Evolutionary conservation across 2,888 invertebrate genomes (phyloP).

Genomic region (Monopis laevigella): DNA sequence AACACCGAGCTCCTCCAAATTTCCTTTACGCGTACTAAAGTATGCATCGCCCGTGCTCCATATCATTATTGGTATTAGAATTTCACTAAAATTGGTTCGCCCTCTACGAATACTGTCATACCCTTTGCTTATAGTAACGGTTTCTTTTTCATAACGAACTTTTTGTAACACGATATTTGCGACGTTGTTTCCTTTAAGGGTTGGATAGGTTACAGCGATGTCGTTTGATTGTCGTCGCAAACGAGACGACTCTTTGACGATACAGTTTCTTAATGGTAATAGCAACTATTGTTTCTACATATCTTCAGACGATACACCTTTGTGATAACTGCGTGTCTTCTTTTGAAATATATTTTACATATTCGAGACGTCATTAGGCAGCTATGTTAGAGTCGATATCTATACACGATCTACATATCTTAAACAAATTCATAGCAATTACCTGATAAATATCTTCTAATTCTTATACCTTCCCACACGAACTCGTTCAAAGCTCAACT

Average conservation of each 20-base stretch:
- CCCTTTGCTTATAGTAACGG: slow-evolving; percentile 63
- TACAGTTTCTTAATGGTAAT: slow-evolving; percentile 37
- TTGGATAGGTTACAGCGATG: slow-evolving; percentile 44
- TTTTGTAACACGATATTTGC: slow-evolving; percentile 61
- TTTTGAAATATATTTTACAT: too few relatives aligned
- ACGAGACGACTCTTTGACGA: slow-evolving; percentile 34
- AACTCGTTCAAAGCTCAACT: slow-evolving; percentile 47
- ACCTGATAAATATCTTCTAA: slow-evolving; percentile 58
- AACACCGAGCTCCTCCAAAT: slow-evolving; percentile 41
- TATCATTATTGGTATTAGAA: slow-evolving; percentile 51
- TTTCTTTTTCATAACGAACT: slow-evolving; percentile 62
- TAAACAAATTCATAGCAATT: slow-evolving; percentile 54
- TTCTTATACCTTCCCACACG: slow-evolving; percentile 60
- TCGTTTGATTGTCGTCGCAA: slow-evolving; percentile 37
- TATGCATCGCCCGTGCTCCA: slow-evolving; percentile 62
- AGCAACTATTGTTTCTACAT: slow-evolving; percentile 7
- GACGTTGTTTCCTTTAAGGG: slow-evolving; percentile 55
- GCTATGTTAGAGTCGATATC: too few relatives aligned
- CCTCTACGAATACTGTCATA: slow-evolving; percentile 52
- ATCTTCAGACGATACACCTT: slow-evolving; percentile 4
- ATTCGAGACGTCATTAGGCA: too few relatives aligned
- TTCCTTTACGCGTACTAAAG: slow-evolving; percentile 48
- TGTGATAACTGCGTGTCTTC: not conserved
- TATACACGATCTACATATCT: too few relatives aligned
- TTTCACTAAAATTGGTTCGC: slow-evolving; percentile 61